Base-by-base conservation (phyloP, 1,140 invertebrate species). In the Brachionus plicatilis region DNA sequence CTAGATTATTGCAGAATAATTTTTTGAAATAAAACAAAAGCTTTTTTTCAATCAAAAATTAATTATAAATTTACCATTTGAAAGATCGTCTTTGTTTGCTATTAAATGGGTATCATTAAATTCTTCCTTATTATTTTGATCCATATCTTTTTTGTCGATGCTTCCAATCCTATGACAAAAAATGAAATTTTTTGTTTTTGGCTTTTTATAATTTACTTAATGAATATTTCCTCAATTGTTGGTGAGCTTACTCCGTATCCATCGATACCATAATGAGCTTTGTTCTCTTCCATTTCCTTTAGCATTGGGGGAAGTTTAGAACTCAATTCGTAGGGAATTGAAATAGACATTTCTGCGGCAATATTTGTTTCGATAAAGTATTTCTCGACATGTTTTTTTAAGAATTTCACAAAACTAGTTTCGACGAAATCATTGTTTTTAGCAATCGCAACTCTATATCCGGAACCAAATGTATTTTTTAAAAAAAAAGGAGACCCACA, bases 151-250 rank as follows among this genome's bases (percentile, higher is more conserved):
- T 68, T 43, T 68, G 29, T 82, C 79, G 12, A 82, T 82, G 53
- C 79, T 82, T 65, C 79, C 79, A 41, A 82, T 47, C 27, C 79
- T 82, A 2, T 6, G 50, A 14, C 12, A 82, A 65, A 45, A 43
- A 37, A 5, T 37, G 43, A 0, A 12, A 37, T n/a, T 11, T 65
- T 37, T 17, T 14, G 1, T 20, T 45, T 20, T 65, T 17, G 27
- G 37, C 27, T n/a, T 45, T 17, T n/a, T 17, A n/a, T 41, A 14
- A 86, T 90, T 89, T 89, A 94, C 93, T 93, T 94, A 14, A 95
- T 87, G 87, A 95, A 95, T 7, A 96, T 94, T 90, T 95, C 94
- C 88, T 95, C 94, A 86, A 96, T 91, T 0, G 94, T 95, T 8
- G 94, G 94, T 2, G 94, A 91, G 0, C 94, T 93, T 0, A 94